These are phyloP conservation scores for Campylomormyrus tamandua DNA, from an alignment of 2,113 vertebrate genomes.

Conservation along the genomic window DNA sequence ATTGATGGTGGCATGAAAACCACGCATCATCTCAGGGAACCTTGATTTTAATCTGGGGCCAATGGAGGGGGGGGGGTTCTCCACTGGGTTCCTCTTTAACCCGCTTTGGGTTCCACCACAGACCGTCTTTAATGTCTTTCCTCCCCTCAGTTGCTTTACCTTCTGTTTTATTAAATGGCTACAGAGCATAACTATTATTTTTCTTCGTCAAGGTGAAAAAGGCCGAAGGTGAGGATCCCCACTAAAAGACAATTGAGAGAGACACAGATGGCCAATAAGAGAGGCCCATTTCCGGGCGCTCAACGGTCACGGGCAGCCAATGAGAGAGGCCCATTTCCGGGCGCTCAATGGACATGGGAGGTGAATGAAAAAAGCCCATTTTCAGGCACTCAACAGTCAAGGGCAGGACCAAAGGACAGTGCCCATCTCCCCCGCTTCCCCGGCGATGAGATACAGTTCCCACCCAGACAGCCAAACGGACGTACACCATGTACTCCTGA, in stretches of 20 bases:
- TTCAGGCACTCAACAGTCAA: not conserved
- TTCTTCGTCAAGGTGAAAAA: not conserved
- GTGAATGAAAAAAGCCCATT: not conserved
- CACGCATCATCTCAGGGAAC: not conserved
- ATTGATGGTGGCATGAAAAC: not conserved
- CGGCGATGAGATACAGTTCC: not conserved
- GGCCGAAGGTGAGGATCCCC: not conserved
- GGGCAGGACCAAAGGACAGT: not conserved
- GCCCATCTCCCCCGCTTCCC: not conserved
- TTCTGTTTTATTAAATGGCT: not conserved
- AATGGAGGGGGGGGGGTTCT: not conserved
- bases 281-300: not conserved
- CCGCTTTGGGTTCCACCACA: not conserved
- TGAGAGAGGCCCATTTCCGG: not conserved
- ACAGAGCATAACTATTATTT: not conserved
- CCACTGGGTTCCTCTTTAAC: not conserved
- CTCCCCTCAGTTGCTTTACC: not conserved
- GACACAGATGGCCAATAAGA: not conserved
- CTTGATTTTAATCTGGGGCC: not conserved
- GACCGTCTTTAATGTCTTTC: not conserved
- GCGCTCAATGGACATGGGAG: not conserved
- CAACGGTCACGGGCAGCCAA: not conserved
- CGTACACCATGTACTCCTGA: not conserved
- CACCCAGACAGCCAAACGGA: not conserved
- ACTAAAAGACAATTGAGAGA: not conserved